Evolutionary conservation across 92 coral and sea anemone species (phyloP).

Genomic region (Parazoanthus swiftii): DNA sequence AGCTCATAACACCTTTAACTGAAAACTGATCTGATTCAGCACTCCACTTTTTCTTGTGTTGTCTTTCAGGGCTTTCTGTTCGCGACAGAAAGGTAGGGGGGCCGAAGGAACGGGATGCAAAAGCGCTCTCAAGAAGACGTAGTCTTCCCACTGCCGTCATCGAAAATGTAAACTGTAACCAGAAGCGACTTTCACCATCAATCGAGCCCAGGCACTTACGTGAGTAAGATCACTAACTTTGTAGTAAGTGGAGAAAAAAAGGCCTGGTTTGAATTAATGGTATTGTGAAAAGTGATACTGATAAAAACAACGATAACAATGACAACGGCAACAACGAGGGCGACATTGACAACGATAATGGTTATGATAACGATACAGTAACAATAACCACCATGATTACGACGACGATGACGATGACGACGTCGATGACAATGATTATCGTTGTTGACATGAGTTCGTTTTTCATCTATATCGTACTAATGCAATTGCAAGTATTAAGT

Average conservation of each 20-base stretch:
- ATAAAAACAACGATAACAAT: not conserved
- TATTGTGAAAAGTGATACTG: no score
- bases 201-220: not conserved
- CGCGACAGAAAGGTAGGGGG: constrained; percentile 5
- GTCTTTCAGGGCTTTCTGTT: not conserved
- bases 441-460: no score
- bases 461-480: no score
- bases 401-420: not conserved
- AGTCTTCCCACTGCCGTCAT: constrained; percentile 14
- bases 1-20: not conserved
- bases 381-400: no score
- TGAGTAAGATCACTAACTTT: not conserved
- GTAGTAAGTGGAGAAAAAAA: not conserved
- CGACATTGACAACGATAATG: not conserved
- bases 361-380: not conserved
- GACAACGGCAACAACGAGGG: not conserved
- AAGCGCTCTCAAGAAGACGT: constrained; percentile 3
- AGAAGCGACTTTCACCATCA: not conserved
- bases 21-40: not conserved
- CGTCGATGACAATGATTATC: not conserved
- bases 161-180: not conserved
- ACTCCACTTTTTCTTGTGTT: not conserved
- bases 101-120: not conserved
- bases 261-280: not conserved
- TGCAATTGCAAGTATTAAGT: no score